These are phyloP conservation scores for Macrobrachium nipponense DNA, from an alignment of 1,140 invertebrate species.

Conservation along the genomic window DNA sequence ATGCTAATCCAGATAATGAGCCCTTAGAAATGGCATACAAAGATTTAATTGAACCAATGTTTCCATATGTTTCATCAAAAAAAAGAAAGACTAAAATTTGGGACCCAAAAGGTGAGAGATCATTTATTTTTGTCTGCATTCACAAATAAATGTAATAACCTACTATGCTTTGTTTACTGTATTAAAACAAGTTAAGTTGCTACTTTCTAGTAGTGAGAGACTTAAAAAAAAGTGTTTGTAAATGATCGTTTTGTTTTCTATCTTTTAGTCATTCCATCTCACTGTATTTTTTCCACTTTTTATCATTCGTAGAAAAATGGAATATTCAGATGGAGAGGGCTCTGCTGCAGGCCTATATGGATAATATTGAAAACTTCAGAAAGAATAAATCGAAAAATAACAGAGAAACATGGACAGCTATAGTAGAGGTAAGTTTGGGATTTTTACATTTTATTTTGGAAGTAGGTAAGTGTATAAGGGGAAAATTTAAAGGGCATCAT, in stretches of 20 bases:
- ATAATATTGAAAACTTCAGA: conserved; percentile 1
- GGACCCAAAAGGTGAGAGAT: neutral
- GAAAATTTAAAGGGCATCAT: too few relatives aligned
- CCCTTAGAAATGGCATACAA: conserved; percentile 7
- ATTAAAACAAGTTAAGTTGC: too few relatives aligned
- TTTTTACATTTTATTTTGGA: too few relatives aligned
- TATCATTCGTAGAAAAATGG: conserved; percentile 1
- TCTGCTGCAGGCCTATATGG: neutral
- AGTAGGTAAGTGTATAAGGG: too few relatives aligned
- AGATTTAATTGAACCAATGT: conserved; percentile 24
- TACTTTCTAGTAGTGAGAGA: too few relatives aligned
- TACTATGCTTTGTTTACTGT: too few relatives aligned
- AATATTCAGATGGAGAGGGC: neutral
- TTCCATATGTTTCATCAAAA: neutral
- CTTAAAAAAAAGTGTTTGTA: neutral
- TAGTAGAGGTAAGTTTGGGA: neutral
- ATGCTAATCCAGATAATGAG: conserved; percentile 11
- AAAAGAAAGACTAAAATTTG: conserved; percentile 8
- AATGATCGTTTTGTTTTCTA: neutral
- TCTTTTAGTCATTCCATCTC: neutral
- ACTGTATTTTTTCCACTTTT: neutral
- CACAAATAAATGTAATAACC: too few relatives aligned
- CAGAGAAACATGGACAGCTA: neutral
- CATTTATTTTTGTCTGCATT: too few relatives aligned
- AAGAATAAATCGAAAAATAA: neutral